Evolutionary conservation across 2,113 vertebrate species (phyloP).

Genomic region (Forbesichthys agassizii): DNA sequence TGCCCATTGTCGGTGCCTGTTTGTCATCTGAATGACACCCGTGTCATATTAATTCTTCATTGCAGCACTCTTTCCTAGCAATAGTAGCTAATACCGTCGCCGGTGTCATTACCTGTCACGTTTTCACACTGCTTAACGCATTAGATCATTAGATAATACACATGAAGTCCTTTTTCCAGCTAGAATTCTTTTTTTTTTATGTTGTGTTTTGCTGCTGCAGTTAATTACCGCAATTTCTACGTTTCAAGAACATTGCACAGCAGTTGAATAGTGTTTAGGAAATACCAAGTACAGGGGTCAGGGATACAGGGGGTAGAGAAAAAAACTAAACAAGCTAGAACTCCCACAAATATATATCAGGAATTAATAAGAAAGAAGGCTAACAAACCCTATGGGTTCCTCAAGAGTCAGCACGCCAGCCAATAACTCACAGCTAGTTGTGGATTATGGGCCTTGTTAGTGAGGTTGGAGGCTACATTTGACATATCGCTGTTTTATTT

Average conservation of each 20-base stretch:
- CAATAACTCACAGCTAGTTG: not conserved
- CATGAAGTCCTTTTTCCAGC: too few relatives aligned
- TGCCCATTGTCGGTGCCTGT: slow-evolving; percentile 52
- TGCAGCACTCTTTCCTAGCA: slow-evolving; percentile 35
- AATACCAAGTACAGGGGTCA: too few relatives aligned
- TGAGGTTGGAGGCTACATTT: not conserved
- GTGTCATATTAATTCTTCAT: slow-evolving; percentile 23
- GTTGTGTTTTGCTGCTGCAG: too few relatives aligned
- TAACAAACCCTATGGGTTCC: not conserved
- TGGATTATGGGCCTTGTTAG: not conserved
- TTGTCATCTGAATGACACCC: slow-evolving; percentile 55
- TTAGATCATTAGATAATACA: too few relatives aligned
- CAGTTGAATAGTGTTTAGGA: too few relatives aligned
- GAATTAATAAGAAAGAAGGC: not conserved
- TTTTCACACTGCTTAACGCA: too few relatives aligned
- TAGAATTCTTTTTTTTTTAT: too few relatives aligned
- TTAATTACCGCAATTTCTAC: too few relatives aligned
- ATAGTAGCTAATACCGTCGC: slow-evolving; percentile 41
- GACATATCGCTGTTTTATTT: not conserved
- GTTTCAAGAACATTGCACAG: too few relatives aligned
- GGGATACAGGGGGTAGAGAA: not conserved
- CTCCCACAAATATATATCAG: not conserved
- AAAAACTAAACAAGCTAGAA: not conserved
- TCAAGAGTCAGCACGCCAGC: not conserved
- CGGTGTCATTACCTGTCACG: too few relatives aligned